Conservation (phyloP, 2,797 vertebrate species). For the Rostrhamus sociabilis region DNA sequence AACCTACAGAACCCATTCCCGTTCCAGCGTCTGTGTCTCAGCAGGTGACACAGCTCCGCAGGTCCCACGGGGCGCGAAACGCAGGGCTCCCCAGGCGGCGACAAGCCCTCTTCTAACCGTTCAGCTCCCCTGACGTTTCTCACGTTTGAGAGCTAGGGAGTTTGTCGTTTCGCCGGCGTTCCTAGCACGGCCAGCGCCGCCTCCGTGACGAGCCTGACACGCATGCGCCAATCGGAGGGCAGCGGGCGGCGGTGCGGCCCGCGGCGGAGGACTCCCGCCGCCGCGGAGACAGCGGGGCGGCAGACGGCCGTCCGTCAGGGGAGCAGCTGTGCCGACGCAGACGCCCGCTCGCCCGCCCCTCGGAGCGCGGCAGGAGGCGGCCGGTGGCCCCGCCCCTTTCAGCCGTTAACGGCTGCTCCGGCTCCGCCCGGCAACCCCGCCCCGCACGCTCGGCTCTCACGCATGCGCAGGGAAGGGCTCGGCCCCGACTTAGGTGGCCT, state of each 20-base stretch:
- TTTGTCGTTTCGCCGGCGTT: accelerated
- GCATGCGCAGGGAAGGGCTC: background rate
- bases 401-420: background rate
- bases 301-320: accelerated
- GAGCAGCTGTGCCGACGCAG: accelerated
- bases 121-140: no score
- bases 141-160: accelerated
- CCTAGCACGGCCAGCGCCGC: background rate
- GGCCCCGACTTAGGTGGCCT: no score
- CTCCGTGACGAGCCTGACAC: background rate
- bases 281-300: accelerated
- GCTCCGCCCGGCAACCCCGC: background rate
- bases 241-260: accelerated
- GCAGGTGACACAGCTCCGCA: accelerated
- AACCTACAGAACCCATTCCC: accelerated
- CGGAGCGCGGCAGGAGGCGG: background rate
- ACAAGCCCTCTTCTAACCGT: accelerated
- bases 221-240: accelerated
- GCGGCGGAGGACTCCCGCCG: background rate
- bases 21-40: accelerated
- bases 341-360: accelerated
- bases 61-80: accelerated
- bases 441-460: accelerated
- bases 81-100: accelerated
- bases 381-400: no score